Evolutionary conservation across 2,113 vertebrate species (phyloP).

Genomic region (Glaucidium brasilianum): DNA sequence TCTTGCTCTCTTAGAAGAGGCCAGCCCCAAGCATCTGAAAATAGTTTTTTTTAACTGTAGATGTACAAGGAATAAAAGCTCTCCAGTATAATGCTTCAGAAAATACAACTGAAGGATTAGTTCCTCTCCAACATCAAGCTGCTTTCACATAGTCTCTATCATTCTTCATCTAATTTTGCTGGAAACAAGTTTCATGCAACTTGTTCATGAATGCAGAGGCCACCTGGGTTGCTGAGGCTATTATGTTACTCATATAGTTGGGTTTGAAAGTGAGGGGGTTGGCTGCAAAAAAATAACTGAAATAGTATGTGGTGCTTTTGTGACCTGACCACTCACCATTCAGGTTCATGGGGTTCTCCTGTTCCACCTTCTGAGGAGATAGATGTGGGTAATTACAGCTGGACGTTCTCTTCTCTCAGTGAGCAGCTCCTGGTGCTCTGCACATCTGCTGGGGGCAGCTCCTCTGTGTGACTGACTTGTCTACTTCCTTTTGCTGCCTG

Average conservation of each 20-base stretch:
- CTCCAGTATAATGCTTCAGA: neutral
- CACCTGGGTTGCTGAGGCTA: neutral
- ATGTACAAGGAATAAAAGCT: neutral
- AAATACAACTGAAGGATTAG: neutral
- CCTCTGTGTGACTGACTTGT: neutral
- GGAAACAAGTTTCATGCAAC: neutral
- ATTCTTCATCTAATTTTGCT: neutral
- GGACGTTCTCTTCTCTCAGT: fast-evolving
- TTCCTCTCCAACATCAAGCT: neutral
- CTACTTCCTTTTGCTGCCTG: neutral
- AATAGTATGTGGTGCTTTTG: neutral
- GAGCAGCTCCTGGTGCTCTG: neutral
- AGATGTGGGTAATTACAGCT: neutral
- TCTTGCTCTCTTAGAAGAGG: neutral
- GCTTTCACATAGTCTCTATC: neutral
- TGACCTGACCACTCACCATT: neutral
- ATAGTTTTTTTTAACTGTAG: neutral
- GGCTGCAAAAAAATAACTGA: neutral
- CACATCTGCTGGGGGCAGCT: neutral
- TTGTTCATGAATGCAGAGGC: neutral
- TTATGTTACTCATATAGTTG: neutral
- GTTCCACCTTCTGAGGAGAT: neutral
- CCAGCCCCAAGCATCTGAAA: neutral
- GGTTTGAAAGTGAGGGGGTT: neutral
- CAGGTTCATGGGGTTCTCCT: neutral